These are phyloP conservation scores for Pteruthius melanotis DNA, from an alignment of 2,113 vertebrate species.

Conservation along the genomic window DNA sequence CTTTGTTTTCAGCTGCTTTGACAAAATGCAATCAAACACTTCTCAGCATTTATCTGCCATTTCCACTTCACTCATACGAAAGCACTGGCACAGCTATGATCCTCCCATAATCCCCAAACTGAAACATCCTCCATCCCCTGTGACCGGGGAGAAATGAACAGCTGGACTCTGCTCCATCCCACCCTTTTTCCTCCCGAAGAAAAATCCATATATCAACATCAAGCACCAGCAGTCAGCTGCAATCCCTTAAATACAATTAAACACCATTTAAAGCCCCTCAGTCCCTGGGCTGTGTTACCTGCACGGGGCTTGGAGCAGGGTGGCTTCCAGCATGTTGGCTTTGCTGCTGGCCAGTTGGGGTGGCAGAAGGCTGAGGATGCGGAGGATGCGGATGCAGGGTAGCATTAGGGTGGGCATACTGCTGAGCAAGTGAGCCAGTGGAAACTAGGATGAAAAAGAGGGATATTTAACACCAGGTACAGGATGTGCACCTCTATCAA, in stretches of 20 bases:
- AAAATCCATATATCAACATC: fast-evolving
- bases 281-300: slow-evolving; percentile 63
- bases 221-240: not conserved
- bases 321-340: slow-evolving; percentile 91
- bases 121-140: not conserved
- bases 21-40: not conserved
- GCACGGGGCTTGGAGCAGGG: slow-evolving; percentile 94
- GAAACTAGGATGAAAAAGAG: slow-evolving; percentile 81
- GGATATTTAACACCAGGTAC: not conserved
- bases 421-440: slow-evolving; percentile 91
- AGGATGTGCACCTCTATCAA: not conserved
- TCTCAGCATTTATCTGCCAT: not conserved
- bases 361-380: slow-evolving; percentile 95
- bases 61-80: not conserved
- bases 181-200: not conserved
- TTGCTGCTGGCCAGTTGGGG: slow-evolving; percentile 92
- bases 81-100: not conserved
- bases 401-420: slow-evolving; percentile 90
- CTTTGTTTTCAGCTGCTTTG: not conserved
- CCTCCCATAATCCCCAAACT: fast-evolving
- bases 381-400: slow-evolving; percentile 90
- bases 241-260: fast-evolving
- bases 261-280: not conserved
- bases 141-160: not conserved
- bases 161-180: not conserved